Percentiles rank a stretch among this genome's conserved stretches.
phyloP scores from a whole-genome alignment of 2,888 invertebrate species.

The Spilarctia lutea region DNA sequence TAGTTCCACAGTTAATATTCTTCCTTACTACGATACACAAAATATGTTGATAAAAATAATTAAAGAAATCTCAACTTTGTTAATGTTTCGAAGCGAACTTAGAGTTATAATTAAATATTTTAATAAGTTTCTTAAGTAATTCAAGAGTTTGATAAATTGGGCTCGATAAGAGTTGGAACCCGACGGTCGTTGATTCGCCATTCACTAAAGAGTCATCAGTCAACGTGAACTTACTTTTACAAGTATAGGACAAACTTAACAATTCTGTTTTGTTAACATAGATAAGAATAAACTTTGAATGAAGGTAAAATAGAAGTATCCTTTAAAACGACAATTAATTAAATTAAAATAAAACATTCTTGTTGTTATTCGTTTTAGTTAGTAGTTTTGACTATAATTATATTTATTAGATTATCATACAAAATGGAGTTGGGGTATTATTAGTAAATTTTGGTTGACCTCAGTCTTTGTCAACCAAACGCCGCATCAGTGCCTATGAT shows the following conservation, averaged over 20 bases:
- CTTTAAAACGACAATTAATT: not conserved
- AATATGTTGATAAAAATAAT: conserved; percentile 13
- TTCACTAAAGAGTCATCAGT: conserved; percentile 17
- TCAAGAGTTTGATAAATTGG: conserved; percentile 38
- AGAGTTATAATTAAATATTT: conserved; percentile 42
- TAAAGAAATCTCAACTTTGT: conserved; percentile 14
- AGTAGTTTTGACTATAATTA: no score
- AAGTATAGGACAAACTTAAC: conserved; percentile 9
- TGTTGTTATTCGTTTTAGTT: no score
- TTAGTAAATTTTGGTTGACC: no score
- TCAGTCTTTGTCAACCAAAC: no score
- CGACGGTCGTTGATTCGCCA: conserved; percentile 20
- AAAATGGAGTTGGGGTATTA: no score
- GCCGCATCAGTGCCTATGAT: no score
- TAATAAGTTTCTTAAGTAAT: conserved; percentile 39
- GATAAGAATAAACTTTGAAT: not conserved
- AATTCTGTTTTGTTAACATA: conserved; percentile 1
- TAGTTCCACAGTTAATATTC: not conserved
- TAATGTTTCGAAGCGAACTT: conserved; percentile 27
- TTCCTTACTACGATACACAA: not conserved
- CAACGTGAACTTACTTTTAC: conserved; percentile 13
- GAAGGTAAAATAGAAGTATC: not conserved
- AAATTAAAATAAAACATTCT: not conserved
- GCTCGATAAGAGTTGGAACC: conserved; percentile 22
- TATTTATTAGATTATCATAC: no score